These are phyloP conservation scores for Branchipolynoe longqiensis DNA, from an alignment of 2,888 invertebrate genomes.

Conservation along the genomic window DNA sequence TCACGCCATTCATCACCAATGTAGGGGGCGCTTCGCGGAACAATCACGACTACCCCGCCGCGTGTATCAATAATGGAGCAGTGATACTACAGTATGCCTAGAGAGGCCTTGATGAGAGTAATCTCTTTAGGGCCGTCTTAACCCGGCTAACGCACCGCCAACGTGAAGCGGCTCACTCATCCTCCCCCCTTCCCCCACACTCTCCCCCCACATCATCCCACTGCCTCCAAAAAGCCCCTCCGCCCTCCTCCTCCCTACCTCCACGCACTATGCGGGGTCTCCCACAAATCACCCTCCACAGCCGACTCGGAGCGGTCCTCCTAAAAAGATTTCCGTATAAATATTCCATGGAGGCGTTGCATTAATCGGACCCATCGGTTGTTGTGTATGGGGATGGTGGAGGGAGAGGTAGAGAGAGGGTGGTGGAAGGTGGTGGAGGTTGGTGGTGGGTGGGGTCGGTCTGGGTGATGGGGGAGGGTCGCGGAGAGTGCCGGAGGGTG, in stretches of 20 bases:
- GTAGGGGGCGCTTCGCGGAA: neutral
- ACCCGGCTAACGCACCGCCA: neutral
- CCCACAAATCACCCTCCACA: neutral
- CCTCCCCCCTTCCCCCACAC: no score
- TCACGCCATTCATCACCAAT: neutral
- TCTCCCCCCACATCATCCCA: no score
- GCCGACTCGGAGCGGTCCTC: neutral
- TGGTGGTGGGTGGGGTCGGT: neutral
- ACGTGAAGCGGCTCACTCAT: neutral
- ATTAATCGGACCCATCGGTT: slow-evolving; percentile 9
- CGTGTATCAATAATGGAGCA: slow-evolving; percentile 37
- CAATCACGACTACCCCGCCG: neutral
- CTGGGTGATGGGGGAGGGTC: neutral
- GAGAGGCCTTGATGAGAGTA: slow-evolving; percentile 5
- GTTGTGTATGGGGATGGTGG: neutral
- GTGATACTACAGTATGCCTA: neutral
- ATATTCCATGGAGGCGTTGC: slow-evolving; percentile 14
- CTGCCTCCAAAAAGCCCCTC: no score
- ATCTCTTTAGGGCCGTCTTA: slow-evolving; percentile 37
- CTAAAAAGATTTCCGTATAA: slow-evolving; percentile 26
- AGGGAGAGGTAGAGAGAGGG: neutral
- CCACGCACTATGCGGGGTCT: neutral
- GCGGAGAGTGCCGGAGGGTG: neutral
- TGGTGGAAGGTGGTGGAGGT: neutral
- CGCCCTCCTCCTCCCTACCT: neutral